Percentiles rank a stretch among this genome's conserved stretches.
These are phyloP conservation scores for Micromussa lordhowensis DNA, from an alignment of 92 coral and sea anemone genomes.

Conservation along the genomic window DNA sequence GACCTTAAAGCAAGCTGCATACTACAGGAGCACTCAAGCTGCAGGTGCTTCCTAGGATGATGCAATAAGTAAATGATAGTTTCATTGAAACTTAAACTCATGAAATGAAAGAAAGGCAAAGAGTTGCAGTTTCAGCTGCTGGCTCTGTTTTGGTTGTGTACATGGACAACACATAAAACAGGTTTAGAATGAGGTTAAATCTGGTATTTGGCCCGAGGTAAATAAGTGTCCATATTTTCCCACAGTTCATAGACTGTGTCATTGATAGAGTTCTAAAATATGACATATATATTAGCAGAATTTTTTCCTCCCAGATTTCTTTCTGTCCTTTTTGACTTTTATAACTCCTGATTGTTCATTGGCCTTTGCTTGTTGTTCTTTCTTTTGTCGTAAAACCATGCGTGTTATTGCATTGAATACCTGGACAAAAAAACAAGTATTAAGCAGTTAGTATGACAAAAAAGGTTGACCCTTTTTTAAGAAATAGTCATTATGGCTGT, in stretches of 20 bases:
- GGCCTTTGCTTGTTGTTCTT: constrained; percentile 86
- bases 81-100: background rate
- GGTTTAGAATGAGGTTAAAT: background rate
- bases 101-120: background rate
- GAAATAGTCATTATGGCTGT: background rate
- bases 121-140: background rate
- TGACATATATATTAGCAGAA: constrained; percentile 48
- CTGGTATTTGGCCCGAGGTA: background rate
- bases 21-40: too few species aligned
- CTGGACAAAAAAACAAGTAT: constrained; percentile 43
- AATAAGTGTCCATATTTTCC: constrained; percentile 7
- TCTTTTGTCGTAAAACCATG: constrained; percentile 87
- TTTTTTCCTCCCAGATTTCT: constrained; percentile 65
- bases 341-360: constrained; percentile 77
- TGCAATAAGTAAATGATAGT: too few species aligned
- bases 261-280: constrained; percentile 32
- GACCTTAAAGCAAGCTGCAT: too few species aligned
- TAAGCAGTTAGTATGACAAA: background rate
- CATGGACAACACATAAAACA: background rate
- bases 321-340: constrained; percentile 82
- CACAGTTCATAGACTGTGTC: constrained; percentile 8
- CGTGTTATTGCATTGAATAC: constrained; percentile 94
- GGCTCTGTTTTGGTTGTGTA: background rate
- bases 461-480: background rate
- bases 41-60: background rate